phyloP scores from a whole-genome alignment of 2,113 vertebrate species.

The Odobenus rosmarus region DNA sequence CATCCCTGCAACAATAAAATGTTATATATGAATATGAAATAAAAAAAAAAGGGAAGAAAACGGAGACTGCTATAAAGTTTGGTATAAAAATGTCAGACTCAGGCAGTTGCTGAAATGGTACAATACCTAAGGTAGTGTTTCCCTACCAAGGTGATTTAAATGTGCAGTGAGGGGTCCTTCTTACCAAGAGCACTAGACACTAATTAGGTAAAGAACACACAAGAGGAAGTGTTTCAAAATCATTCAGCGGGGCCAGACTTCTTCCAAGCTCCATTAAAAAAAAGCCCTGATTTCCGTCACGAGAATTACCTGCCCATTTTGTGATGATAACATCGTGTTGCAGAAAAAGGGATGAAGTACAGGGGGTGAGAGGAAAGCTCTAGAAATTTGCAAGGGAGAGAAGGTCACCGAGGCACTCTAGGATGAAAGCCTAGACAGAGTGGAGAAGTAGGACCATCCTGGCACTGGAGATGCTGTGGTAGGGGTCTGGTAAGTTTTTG shows the following conservation, averaged over 20 bases:
- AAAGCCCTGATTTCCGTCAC: background rate
- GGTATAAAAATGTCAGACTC: conserved; percentile 72
- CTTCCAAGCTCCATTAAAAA: background rate
- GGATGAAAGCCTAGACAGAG: background rate
- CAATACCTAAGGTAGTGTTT: conserved; percentile 60
- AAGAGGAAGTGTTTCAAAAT: background rate
- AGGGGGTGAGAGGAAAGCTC: background rate
- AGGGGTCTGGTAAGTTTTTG: too few relatives aligned
- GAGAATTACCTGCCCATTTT: background rate
- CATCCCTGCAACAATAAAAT: conserved; percentile 89
- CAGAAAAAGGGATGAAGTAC: background rate
- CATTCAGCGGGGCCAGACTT: background rate
- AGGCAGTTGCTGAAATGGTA: conserved; percentile 56
- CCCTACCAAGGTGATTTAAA: conserved; percentile 53
- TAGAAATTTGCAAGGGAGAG: background rate
- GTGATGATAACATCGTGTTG: background rate
- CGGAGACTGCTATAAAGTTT: conserved; percentile 59
- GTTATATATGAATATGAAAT: conserved; percentile 73
- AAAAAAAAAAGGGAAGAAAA: conserved; percentile 35
- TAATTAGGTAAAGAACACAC: conserved; percentile 66
- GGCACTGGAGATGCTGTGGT: fast-evolving
- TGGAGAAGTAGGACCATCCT: background rate
- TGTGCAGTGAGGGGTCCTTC: conserved; percentile 45
- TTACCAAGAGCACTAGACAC: conserved; percentile 54
- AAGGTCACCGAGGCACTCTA: background rate